Conservation (phyloP, 92 coral and sea anemone species). For the Umimayanthus kanabou region DNA sequence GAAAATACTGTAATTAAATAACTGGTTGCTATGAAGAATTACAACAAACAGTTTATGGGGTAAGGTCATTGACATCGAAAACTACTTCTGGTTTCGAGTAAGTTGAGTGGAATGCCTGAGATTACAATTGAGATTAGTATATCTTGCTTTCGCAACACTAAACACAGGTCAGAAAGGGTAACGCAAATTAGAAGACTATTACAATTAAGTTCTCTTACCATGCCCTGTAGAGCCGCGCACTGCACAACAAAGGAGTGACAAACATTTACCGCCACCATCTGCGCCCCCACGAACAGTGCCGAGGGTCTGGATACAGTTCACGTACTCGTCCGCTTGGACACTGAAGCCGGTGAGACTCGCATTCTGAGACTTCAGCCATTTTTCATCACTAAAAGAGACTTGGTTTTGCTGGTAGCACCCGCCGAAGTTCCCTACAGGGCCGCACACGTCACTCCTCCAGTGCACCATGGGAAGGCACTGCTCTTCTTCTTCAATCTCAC, state of each 20-base stretch:
- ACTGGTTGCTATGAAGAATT: no score
- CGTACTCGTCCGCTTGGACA: slow-evolving; percentile 74
- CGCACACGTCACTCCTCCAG: slow-evolving; percentile 77
- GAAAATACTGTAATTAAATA: no score
- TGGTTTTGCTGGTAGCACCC: slow-evolving; percentile 61
- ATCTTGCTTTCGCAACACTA: no score
- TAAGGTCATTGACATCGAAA: no score
- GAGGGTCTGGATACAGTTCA: slow-evolving; percentile 72
- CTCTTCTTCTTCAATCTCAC: slow-evolving; percentile 42
- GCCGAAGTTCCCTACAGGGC: slow-evolving; percentile 89
- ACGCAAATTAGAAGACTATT: no score
- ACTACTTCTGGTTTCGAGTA: no score
- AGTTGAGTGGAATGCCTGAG: no score
- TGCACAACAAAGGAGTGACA: background rate
- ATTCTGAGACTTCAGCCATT: slow-evolving; percentile 61
- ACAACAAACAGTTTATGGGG: no score
- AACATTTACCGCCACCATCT: slow-evolving; percentile 28
- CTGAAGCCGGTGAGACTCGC: slow-evolving; percentile 70
- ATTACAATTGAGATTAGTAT: no score
- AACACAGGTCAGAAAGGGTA: no score
- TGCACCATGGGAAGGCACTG: slow-evolving; percentile 65
- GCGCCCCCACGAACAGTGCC: slow-evolving; percentile 43
- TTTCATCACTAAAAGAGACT: slow-evolving; percentile 56
- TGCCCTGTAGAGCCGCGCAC: background rate
- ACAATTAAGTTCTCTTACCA: background rate